These are phyloP conservation scores for Mesodorylaimus sp. DNA, from an alignment of 2,888 invertebrate genomes.

Conservation along the genomic window DNA sequence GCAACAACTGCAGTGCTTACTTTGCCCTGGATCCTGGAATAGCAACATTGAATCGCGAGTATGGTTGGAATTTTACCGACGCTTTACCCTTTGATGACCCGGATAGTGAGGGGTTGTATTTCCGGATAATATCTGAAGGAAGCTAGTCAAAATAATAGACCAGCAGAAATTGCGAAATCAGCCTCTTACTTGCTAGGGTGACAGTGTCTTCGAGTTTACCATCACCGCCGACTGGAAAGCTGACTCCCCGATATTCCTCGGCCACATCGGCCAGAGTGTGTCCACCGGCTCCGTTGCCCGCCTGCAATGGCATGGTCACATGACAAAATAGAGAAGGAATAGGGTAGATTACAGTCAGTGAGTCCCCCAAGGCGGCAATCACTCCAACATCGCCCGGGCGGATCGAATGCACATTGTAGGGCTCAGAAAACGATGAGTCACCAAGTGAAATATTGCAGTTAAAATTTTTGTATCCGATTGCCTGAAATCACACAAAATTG, in stretches of 20 bases:
- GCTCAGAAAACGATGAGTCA: too few species aligned
- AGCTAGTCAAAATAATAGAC: too few species aligned
- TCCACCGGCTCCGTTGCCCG: constrained; percentile 6
- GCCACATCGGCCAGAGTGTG: background rate
- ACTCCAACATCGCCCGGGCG: constrained; percentile 1
- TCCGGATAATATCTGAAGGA: background rate
- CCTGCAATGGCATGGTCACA: background rate
- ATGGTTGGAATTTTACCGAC: background rate
- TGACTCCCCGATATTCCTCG: constrained; percentile 3
- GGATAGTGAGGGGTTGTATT: background rate
- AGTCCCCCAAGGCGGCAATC: constrained; percentile 5
- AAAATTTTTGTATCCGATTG: too few species aligned
- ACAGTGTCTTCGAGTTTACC: constrained; percentile 8
- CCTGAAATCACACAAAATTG: too few species aligned
- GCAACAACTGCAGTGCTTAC: too few species aligned
- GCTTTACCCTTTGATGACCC: background rate
- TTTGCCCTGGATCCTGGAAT: background rate
- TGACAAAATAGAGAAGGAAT: too few species aligned
- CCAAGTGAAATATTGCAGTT: too few species aligned
- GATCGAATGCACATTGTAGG: constrained; percentile 1
- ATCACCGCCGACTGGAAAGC: constrained; percentile 12
- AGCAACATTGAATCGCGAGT: background rate
- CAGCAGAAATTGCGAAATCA: too few species aligned
- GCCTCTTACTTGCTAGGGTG: constrained; percentile 12
- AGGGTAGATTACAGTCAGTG: background rate